These are phyloP conservation scores for Trichonephila clavipes DNA, from an alignment of 1,140 invertebrate species.

Conservation along the genomic window DNA sequence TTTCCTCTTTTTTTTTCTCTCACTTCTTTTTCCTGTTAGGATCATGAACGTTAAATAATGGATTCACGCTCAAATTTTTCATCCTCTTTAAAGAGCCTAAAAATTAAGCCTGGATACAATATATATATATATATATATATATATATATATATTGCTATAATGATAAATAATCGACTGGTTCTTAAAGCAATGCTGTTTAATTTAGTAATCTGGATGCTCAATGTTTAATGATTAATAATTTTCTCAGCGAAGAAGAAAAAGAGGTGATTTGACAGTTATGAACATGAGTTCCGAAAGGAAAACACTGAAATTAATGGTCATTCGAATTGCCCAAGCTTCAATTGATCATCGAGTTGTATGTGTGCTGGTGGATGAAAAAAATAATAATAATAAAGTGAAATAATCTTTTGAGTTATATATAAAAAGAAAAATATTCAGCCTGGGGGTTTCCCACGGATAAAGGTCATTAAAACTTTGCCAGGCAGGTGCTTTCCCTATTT, in stretches of 20 bases:
- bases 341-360: background rate
- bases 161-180: background rate
- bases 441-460: background rate
- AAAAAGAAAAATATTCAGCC: background rate
- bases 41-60: no score
- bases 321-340: background rate
- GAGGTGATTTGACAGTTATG: slow-evolving; percentile 8
- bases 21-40: no score
- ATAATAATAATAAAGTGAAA: background rate
- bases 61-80: background rate
- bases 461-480: slow-evolving; percentile 3
- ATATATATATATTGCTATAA: background rate
- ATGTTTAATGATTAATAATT: slow-evolving; percentile 1
- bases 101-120: background rate
- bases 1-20: no score
- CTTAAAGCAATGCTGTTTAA: background rate
- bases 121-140: no score
- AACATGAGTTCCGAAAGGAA: background rate
- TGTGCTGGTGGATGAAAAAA: background rate
- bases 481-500: slow-evolving; percentile 2
- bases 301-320: slow-evolving; percentile 13
- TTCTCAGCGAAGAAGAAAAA: background rate
- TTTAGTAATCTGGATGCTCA: background rate
- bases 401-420: background rate
- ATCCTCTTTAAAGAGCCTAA: background rate